Base-by-base conservation (phyloP, 2,113 vertebrate genomes). In the Podiceps cristatus region DNA sequence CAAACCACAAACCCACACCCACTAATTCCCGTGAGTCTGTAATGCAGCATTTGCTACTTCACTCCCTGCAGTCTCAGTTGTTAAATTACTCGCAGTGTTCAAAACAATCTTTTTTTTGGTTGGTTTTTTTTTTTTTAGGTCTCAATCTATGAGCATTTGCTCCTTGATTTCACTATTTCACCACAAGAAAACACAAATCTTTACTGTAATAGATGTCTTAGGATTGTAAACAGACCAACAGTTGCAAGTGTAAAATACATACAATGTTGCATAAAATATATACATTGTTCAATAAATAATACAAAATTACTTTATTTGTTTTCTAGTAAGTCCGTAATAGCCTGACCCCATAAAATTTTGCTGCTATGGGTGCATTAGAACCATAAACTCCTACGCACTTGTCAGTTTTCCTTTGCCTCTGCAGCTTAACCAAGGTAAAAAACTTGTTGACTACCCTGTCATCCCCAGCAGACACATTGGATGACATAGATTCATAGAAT, bases 1-100 rank as follows among this genome's bases (percentile, higher is more conserved):
- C 11, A 81, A 89, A 78, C 47, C 40, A 78, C 69, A 93, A 85
- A 93, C 23, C 68, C 76, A 93, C 91, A 90, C 95, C 90, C 81
- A 87, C 7, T 31, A 85, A 75, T 45, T 93, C 91, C 62, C 31
- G 0, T 11, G 68, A 72, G 93, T 24, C 44, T 50, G 49, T 17
- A 78, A 42, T 42, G 73, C 40, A 88, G 24, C 17, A n/a, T 86
- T 91, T 82, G 49, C n/a, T 81, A 72, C 88, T 67, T 89, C 52
- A 35, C 13, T 86, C 72, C 13, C 27, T 67, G 52, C 29, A 74
- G 55, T 23, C 42, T 78, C 79, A 25, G 60, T 56, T 74, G 19
- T 58, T 77, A 63, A 76, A 60, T 53, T 68, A 67, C 19, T 73
- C 58, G 74, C 25, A 35, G 17, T 28, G 58, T 45, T 52, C 49